phyloP scores from a whole-genome alignment of 2,113 vertebrate genomes.

The Epinephelus lanceolatus region DNA sequence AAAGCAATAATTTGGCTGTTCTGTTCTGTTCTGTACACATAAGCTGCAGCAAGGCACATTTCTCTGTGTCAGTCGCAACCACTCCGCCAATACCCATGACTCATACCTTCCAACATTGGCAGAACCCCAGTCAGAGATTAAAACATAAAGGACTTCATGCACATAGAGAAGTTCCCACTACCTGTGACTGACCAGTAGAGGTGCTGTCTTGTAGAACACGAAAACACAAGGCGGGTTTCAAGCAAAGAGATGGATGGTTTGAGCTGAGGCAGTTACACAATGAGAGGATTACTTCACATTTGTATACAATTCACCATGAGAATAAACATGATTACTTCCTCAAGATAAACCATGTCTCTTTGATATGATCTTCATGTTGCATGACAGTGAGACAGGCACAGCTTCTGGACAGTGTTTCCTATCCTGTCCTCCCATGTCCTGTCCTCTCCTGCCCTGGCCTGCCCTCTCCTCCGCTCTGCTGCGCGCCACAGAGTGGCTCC shows the following conservation, averaged over 20 bases:
- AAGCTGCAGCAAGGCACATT: neutral
- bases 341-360: neutral
- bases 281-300: neutral
- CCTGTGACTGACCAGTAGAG: constrained; percentile 27
- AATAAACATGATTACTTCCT: neutral
- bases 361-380: constrained; percentile 1
- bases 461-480: constrained; percentile 80
- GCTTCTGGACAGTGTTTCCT: constrained; percentile 33
- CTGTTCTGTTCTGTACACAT: constrained; percentile 4
- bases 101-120: constrained; percentile 67
- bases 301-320: neutral
- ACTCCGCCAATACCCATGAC: constrained; percentile 49
- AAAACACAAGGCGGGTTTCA: neutral
- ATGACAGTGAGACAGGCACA: constrained; percentile 7
- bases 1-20: constrained; percentile 17
- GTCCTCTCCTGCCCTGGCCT: constrained; percentile 35
- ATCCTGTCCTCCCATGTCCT: constrained; percentile 30
- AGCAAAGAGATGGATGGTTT: neutral
- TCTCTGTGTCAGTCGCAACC: constrained; percentile 19
- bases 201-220: neutral
- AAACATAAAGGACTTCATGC: constrained; percentile 45
- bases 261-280: neutral
- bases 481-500: constrained; percentile 81
- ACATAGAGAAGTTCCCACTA: constrained; percentile 1
- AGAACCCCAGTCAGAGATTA: constrained; percentile 27